Evolutionary conservation across 1,140 invertebrate species (phyloP), one percentile per base, ranked within the genome.

Genomic region (Drosophila obscura): DNA sequence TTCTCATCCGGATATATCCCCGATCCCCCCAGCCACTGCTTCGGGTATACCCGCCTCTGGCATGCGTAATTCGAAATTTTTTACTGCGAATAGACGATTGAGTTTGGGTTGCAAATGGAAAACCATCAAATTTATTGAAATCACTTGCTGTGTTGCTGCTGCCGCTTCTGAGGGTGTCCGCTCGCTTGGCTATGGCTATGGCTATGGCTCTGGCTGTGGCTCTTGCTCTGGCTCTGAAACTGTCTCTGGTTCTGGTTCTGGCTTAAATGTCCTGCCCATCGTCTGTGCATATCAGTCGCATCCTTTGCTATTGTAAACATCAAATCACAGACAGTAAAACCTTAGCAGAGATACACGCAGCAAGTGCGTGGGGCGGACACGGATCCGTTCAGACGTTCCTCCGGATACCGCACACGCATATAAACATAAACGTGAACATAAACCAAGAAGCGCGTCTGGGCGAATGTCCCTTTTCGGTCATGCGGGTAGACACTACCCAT

Each of bases 71-170:
- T 87, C 82, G 82, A 88, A 87, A 87, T 88, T 87, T 85, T 87
- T 87, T 87, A 87, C 82, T 79, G 83, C 83, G 79, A 83, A 88
- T 87, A 79, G 83, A 87, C 83, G 83, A 89, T 89, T 88, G 83
- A 89, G 84, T 89, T 88, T 88, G 83, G 80, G 80, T 81, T 90
- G 88, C 89, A 90, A 90, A 90, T 90, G 80, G 76, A 90, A 90
- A 90, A 73, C 87, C 88, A 90, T 90, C 80, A 90, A 90, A 90
- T 90, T 90, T 90, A 90, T 90, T 90, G 87, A 90, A 90, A 90
- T 90, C 87, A 90, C 87, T 90, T 90, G 73, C 80, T 73, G 31
- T 35, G 28, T 28, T 28, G 72, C 57, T 62, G 59, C 64, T 48
- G 7, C 15, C 13, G 31, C 45, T n/a, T 39, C 19, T 50, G 15